These are phyloP conservation scores for Euschistus heros DNA, from an alignment of 1,140 invertebrate genomes.

Conservation along the genomic window DNA sequence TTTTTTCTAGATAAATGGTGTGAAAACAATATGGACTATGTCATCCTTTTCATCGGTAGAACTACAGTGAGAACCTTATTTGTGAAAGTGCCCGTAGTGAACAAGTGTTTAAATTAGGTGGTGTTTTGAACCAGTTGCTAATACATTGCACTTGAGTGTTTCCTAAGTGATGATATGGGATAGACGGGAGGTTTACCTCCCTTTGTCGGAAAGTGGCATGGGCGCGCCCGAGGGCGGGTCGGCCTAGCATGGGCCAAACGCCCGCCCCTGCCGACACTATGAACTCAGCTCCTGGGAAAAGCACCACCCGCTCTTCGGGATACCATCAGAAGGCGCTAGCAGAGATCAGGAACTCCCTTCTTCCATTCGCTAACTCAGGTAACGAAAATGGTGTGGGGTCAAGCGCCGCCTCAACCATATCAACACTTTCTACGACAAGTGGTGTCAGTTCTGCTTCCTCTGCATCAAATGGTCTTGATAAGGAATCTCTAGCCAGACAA, in stretches of 20 bases:
- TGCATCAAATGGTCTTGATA: constrained; percentile 38
- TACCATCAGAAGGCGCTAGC: constrained; percentile 77
- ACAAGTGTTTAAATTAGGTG: not conserved
- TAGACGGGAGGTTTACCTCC: constrained; percentile 2
- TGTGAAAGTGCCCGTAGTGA: constrained; percentile 2
- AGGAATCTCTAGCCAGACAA: constrained; percentile 41
- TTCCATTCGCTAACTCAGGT: constrained; percentile 65
- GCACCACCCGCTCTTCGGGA: constrained; percentile 62
- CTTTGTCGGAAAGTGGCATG: constrained; percentile 5
- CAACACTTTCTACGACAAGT: constrained; percentile 51
- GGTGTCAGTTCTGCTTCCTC: constrained; percentile 51
- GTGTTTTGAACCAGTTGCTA: not conserved
- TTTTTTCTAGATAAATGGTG: not conserved
- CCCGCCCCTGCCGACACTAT: constrained; percentile 40
- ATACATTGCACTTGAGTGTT: constrained; percentile 4
- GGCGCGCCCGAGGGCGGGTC: constrained; percentile 11
- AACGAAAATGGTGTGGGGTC: constrained; percentile 45
- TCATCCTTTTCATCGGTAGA: not conserved
- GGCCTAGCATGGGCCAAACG: constrained; percentile 50
- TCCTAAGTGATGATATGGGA: constrained; percentile 13
- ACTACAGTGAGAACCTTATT: not conserved
- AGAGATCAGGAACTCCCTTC: constrained; percentile 72
- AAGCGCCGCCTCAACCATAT: constrained; percentile 63
- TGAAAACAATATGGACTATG: constrained; percentile 11
- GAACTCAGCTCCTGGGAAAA: constrained; percentile 54